Percentiles rank a stretch among this genome's conserved stretches.
Conservation (phyloP, 2,113 vertebrate species). For the Halichoerus grypus region DNA sequence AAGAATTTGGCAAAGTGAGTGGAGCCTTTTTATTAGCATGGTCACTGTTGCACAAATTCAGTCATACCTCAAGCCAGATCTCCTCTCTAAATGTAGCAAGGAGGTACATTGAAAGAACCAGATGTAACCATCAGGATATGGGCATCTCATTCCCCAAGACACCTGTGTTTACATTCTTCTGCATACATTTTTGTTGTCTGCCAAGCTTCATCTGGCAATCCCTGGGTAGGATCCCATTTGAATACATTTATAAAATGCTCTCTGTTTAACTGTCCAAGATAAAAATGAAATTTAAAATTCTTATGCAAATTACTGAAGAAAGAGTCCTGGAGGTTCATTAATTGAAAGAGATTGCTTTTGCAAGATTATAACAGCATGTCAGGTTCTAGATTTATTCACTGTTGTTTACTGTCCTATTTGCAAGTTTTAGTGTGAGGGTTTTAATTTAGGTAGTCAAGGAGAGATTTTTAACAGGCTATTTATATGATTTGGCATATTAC, state of each 20-base stretch:
- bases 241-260: constrained; percentile 41
- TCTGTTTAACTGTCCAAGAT: constrained; percentile 50
- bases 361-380: neutral
- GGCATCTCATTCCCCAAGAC: neutral
- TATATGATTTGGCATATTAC: neutral
- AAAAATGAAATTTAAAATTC: constrained; percentile 66
- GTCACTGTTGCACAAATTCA: neutral
- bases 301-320: constrained; percentile 61
- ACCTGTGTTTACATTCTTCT: neutral
- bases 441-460: neutral
- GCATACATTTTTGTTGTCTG: constrained; percentile 42
- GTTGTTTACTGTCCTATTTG: neutral
- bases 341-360: constrained; percentile 59
- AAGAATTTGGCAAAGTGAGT: neutral
- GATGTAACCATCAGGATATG: neutral
- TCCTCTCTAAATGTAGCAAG: neutral
- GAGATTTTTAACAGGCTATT: neutral
- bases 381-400: constrained; percentile 39
- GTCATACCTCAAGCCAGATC: neutral
- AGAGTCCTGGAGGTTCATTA: constrained; percentile 52
- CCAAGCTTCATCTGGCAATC: neutral
- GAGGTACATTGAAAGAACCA: neutral
- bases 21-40: neutral
- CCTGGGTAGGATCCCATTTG: neutral
- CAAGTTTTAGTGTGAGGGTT: constrained; percentile 1